Evolutionary conservation across 2,113 vertebrate genomes (phyloP), one percentile per base, ranked within the genome.

Genomic region (Scatophagus argus): DNA sequence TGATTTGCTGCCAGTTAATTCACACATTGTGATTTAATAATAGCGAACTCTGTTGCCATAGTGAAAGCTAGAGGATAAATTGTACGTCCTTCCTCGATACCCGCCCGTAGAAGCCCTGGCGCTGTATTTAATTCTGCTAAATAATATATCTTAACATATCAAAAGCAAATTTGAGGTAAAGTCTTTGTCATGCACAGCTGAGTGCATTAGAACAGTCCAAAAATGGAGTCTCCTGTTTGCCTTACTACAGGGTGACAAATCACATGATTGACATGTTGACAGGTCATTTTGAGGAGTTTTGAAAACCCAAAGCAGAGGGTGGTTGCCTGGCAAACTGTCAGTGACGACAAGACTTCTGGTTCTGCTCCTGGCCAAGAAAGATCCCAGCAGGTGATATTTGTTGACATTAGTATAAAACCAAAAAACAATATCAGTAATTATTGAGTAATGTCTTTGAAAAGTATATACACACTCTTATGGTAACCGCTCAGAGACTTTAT

Each of bases 11-110:
- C 32, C 29, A 8, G 11, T 27, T 64, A 32, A 44, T 38, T 66
- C 13, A 39, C 23, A 23, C 25, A 41, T 27, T 67, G 39, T 44
- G 67, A 47, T 66, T 70, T 60, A 39, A 64, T 60, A 32, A 52
- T 54, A 38, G 64, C 46, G 23, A 41, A 47, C 52, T 47, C 43
- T 59, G 54, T 43, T 72, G 60, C 61, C 32, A 43, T 39, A 54
- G 74, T 65, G 68, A 77, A 73, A 66, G 56, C 81, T 39, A 38
- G 49, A 70, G 29, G 29, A 70, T 58, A 12, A 56, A 32, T 43
- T 43, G 61, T 10, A 9, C 16, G 9, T 6, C 21, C 11, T 31
- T 25, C 29, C 47, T 46, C 63, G 49, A 63, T 69, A 70, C 43
- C 49, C 51, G 62, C 55, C 52, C 52, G 69, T n/a, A 66, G 61